Conservation (phyloP, 2,797 vertebrate genomes). For the Oreortyx pictus region DNA sequence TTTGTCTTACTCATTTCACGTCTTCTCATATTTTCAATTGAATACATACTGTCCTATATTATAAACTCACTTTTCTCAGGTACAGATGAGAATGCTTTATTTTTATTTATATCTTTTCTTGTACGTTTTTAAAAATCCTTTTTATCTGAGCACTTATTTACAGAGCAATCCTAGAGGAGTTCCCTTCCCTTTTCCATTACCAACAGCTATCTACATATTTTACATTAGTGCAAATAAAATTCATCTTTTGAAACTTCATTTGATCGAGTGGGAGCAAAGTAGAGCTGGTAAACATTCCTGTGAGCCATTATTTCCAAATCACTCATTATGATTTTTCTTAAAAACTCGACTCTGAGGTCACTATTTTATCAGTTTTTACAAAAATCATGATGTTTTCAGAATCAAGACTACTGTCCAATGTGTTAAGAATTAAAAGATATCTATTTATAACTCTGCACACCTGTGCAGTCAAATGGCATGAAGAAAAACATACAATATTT, state of each 20-base stretch:
- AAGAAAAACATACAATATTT: fast-evolving
- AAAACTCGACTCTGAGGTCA: background rate
- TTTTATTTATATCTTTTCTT: background rate
- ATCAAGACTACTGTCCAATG: background rate
- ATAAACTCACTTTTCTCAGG: background rate
- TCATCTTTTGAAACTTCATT: background rate
- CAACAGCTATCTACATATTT: background rate
- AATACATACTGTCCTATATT: background rate
- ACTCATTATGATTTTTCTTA: background rate
- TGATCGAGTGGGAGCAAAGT: background rate
- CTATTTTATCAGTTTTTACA: background rate
- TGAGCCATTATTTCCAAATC: background rate
- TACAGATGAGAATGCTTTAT: background rate
- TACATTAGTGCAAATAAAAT: background rate
- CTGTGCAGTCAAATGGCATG: background rate
- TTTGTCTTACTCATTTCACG: background rate
- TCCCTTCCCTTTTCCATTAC: background rate
- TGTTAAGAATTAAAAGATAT: background rate
- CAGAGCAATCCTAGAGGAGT: background rate
- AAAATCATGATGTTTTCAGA: background rate
- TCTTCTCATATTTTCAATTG: background rate
- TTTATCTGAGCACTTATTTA: background rate
- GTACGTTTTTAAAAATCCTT: background rate
- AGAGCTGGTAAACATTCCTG: background rate
- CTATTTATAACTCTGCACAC: background rate